Evolutionary conservation across 1,140 invertebrate genomes (phyloP).

Genomic region (Musca domestica): DNA sequence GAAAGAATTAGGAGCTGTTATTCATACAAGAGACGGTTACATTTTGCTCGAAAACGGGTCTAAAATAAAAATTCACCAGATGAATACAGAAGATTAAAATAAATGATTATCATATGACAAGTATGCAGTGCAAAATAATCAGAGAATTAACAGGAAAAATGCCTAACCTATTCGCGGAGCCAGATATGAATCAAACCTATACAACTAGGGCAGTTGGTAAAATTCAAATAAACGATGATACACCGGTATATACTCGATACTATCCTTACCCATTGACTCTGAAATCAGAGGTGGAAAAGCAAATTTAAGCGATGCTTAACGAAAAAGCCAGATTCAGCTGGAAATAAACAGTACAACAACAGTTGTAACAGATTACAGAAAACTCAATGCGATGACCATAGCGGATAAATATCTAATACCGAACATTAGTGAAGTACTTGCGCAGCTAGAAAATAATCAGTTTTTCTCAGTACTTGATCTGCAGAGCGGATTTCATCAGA

Average conservation of each 20-base stretch:
- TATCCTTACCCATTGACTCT: slow-evolving; percentile 29
- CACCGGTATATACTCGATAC: slow-evolving; percentile 29
- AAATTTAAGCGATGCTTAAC: slow-evolving; percentile 29
- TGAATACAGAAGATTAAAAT: slow-evolving; percentile 21
- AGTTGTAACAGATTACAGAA: slow-evolving; percentile 45
- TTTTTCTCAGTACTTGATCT: no score
- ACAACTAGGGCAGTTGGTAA: slow-evolving; percentile 29
- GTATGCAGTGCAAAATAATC: not conserved
- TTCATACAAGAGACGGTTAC: slow-evolving; percentile 25
- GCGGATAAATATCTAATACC: no score
- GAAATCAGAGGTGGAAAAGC: slow-evolving; percentile 28
- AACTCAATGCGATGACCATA: slow-evolving; percentile 44
- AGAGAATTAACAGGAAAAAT: slow-evolving; percentile 2
- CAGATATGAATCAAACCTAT: slow-evolving; percentile 28
- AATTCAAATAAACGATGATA: slow-evolving; percentile 29
- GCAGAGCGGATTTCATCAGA: no score
- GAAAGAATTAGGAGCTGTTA: slow-evolving; percentile 27
- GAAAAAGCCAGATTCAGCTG: slow-evolving; percentile 28
- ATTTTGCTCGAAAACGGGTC: slow-evolving; percentile 7
- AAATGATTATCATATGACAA: slow-evolving; percentile 14
- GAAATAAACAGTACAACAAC: slow-evolving; percentile 45
- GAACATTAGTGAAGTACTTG: no score
- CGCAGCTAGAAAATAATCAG: no score
- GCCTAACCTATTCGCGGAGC: slow-evolving; percentile 27
- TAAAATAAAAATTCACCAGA: slow-evolving; percentile 24